These are phyloP conservation scores for Oncorhynchus nerka DNA, from an alignment of 2,113 vertebrate species.

Conservation along the genomic window DNA sequence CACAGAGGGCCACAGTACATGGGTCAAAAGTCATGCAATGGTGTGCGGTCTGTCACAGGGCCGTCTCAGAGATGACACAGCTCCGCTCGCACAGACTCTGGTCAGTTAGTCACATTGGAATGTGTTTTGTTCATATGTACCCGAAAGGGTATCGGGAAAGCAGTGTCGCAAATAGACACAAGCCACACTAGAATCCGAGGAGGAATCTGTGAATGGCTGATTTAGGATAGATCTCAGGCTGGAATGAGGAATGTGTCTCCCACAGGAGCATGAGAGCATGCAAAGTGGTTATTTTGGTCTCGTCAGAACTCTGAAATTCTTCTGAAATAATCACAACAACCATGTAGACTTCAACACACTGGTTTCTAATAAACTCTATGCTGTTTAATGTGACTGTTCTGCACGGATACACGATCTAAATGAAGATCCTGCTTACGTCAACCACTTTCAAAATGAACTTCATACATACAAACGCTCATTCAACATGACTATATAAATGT, in stretches of 20 bases:
- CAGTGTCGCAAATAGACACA: constrained; percentile 51
- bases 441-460: constrained; percentile 26
- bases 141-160: constrained; percentile 68
- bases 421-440: neutral
- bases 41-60: constrained; percentile 75
- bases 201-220: constrained; percentile 52
- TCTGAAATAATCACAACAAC: constrained; percentile 44
- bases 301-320: constrained; percentile 52
- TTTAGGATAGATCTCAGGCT: constrained; percentile 57
- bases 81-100: constrained; percentile 64
- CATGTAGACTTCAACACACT: constrained; percentile 29
- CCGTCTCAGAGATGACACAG: constrained; percentile 83
- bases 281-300: constrained; percentile 61
- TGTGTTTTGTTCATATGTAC: constrained; percentile 82
- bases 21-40: constrained; percentile 1
- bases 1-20: neutral
- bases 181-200: constrained; percentile 41
- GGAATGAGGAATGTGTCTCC: constrained; percentile 58
- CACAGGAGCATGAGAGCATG: constrained; percentile 49
- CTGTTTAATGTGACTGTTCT: neutral
- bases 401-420: neutral
- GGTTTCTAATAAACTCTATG: constrained; percentile 19
- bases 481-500: too few species aligned
- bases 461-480: constrained; percentile 10
- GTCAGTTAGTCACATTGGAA: constrained; percentile 61